These are phyloP conservation scores for Grammomys dolichurus DNA, from an alignment of 2,113 vertebrate genomes.

Conservation along the genomic window DNA sequence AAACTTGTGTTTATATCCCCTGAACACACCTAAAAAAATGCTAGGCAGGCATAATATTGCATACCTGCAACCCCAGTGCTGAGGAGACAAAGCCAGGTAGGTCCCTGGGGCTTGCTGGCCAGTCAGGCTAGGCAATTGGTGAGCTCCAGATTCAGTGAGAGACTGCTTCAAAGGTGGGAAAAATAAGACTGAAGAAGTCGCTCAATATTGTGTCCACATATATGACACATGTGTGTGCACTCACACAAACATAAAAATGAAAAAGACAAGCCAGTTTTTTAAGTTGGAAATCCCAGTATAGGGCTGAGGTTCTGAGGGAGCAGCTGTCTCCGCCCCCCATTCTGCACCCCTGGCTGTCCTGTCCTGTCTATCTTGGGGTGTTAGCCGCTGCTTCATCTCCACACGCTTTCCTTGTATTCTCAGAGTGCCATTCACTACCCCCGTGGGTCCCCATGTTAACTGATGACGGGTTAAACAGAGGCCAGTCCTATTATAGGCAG, in stretches of 20 bases:
- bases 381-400: accelerated
- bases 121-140: background rate
- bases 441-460: accelerated
- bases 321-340: too few species aligned
- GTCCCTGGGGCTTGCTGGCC: background rate
- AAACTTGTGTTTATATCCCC: background rate
- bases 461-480: background rate
- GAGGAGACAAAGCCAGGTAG: background rate
- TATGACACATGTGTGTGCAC: background rate
- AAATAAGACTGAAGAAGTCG: background rate
- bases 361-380: accelerated
- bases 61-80: background rate
- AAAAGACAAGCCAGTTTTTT: background rate
- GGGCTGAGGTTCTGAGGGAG: too few species aligned
- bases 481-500: background rate
- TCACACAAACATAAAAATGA: background rate
- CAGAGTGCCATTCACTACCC: accelerated
- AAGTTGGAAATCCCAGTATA: background rate
- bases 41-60: background rate
- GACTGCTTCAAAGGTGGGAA: background rate
- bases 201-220: too few species aligned
- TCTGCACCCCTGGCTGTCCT: background rate
- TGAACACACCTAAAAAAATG: background rate
- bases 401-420: background rate
- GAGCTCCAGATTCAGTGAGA: background rate